A percentile compares a stretch with the other conserved stretches of the same genome.
Evolutionary conservation across 2,113 vertebrate species (phyloP).

Genomic region (Cebus imitator): DNA sequence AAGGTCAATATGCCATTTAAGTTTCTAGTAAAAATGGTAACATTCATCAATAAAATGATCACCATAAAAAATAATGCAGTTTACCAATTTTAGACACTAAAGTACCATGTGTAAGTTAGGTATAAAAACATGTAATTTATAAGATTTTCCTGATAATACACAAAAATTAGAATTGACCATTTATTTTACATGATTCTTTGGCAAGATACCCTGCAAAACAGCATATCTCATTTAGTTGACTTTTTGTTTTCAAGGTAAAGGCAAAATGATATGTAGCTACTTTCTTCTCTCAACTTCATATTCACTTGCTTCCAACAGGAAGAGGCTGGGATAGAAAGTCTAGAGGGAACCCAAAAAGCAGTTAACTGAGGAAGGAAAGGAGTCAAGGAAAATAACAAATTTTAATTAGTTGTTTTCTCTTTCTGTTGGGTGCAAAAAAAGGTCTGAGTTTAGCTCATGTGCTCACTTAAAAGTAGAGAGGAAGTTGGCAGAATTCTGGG

Average conservation of each 20-base stretch:
- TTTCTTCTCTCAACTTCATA: conserved; percentile 30
- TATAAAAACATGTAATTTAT: conserved; percentile 6
- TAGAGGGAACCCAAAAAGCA: background rate
- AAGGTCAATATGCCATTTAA: background rate
- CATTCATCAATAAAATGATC: background rate
- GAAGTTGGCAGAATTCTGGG: background rate
- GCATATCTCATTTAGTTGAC: conserved; percentile 9
- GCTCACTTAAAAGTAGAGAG: background rate
- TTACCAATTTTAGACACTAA: conserved; percentile 3
- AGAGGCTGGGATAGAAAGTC: conserved; percentile 6
- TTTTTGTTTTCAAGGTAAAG: conserved; percentile 33
- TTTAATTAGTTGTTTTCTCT: conserved; percentile 24
- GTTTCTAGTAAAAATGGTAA: background rate
- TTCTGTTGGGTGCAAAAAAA: conserved; percentile 27
- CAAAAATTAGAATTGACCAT: background rate
- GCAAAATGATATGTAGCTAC: background rate
- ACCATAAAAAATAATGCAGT: background rate
- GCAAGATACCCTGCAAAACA: conserved; percentile 46
- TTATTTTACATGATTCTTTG: background rate
- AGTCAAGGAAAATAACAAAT: background rate
- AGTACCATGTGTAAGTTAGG: conserved; percentile 3
- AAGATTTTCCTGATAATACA: background rate
- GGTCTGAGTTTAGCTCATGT: background rate
- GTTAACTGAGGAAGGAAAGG: background rate
- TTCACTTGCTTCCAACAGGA: conserved; percentile 50